Evolutionary conservation across 2,888 invertebrate genomes (phyloP), one percentile per base, ranked within the genome.

Genomic region (Stegana nigrithorax): DNA sequence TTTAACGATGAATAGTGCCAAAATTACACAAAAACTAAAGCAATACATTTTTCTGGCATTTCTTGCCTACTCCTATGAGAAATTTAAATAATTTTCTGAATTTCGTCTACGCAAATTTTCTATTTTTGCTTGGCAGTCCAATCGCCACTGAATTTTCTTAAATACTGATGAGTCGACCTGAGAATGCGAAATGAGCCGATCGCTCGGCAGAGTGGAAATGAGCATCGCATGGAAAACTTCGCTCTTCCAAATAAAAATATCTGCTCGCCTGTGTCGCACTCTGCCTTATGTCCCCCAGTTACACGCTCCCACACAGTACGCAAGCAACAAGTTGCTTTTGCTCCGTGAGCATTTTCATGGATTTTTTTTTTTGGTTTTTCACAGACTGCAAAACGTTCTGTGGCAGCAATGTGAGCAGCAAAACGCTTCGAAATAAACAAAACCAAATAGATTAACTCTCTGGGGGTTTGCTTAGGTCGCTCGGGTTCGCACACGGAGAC

Each of bases 1-100:
- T 17, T 32, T 17, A 29, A 26, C n/a, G 6, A 78, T 23, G 57
- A 71, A 59, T 55, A 70, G 65, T 67, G 76, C 76, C 65, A 29
- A 32, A 55, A 29, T 17, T 55, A 36, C 6, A 53, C 21, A 8
- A 59, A 17, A 8, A 25, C 4, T 21, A 42, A 2, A 29, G 29
- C 12, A 36, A 32, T 23, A 17, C 53, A 55, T 55, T 55, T 55
- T 50, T 26, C 25, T 26, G 25, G 50, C 50, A 27, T n/a, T 25
- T 26, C 26, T 50, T 47, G 23, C 23, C 0, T 23, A 1, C n/a
- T n/a, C 25, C 1, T n/a, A n/a, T n/a, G n/a, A 26, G 23, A 32
- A 26, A 32, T 53, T 17, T 29, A 19, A 19, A 21, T 36, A n/a
- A n/a, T n/a, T n/a, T n/a, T n/a, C n/a, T n/a, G n/a, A n/a, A n/a